Percentiles rank a stretch among this genome's conserved stretches.
Evolutionary conservation across 1,140 invertebrate species (phyloP).

Genomic region (Pantala flavescens): DNA sequence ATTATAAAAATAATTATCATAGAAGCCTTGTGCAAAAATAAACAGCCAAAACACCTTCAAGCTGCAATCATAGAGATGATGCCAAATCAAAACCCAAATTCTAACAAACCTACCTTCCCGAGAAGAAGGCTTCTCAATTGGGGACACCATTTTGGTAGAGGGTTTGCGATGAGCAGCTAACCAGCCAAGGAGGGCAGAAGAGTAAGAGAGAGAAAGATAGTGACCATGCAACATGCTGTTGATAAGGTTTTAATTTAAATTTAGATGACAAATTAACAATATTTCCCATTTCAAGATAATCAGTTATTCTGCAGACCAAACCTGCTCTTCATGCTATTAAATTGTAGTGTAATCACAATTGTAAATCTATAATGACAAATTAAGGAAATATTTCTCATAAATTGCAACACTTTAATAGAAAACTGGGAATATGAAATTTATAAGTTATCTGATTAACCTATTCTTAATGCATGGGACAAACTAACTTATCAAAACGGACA

Average conservation of each 20-base stretch:
- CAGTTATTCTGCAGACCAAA: no score
- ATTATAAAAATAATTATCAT: no score
- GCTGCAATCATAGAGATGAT: background rate
- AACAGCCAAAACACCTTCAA: background rate
- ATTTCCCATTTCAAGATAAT: no score
- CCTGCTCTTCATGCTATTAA: no score
- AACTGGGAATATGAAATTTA: no score
- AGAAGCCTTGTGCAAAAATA: background rate
- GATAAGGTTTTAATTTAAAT: background rate
- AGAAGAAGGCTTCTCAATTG: conserved; percentile 13
- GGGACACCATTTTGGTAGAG: conserved; percentile 27
- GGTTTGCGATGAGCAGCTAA: conserved; percentile 30
- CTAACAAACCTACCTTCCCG: conserved; percentile 16
- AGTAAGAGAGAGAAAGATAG: conserved; percentile 17
- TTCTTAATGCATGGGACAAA: no score
- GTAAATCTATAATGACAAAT: no score
- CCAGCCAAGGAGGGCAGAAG: conserved; percentile 20
- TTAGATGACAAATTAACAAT: background rate
- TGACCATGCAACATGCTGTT: conserved; percentile 18
- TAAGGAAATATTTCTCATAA: no score
- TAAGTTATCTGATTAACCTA: no score
- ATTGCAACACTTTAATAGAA: no score
- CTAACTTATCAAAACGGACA: no score
- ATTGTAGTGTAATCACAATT: no score
- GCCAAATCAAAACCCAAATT: background rate